Base-by-base conservation (phyloP, 2,888 invertebrate genomes). In the Pollenia amentaria region DNA sequence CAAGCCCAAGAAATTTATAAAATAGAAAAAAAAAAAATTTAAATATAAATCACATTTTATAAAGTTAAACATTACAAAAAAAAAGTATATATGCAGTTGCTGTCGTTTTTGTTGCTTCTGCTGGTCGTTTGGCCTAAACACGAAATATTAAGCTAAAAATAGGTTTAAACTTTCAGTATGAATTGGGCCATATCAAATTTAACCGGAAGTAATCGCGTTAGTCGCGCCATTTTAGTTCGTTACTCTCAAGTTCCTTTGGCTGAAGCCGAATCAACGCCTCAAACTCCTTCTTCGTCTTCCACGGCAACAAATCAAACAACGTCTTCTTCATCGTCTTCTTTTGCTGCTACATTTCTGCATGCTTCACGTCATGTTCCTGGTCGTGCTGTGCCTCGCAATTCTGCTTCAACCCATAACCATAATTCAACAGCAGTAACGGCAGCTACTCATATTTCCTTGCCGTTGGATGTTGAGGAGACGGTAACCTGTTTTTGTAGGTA, bases 401-500 rank as follows among this genome's bases (percentile, higher is more conserved):
- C 82, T 29, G 29, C 29, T 21, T 75, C 84, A 14, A 84, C 73
- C 44, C 76, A 82, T 53, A 82, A 76, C 53, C 67, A 76, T 76
- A 87, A 87, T 53, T 73, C 44, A 77, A 67, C 46, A 57, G 42
- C 75, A 67, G 65, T 81, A 75, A n/a, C 78, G 60, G 64, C 81
- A 76, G 79, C 82, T 70, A 84, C 87, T 75, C 88, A 89, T 64
- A 91, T 94, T 89, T 94, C 95, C 87, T 93, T 95, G 89, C 95
- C 96, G 89, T 92, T 95, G 89, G 96, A 96, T 92, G 95, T 96
- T 89, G 95, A 95, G 91, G 95, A 95, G 90, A 96, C 96, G 85
- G 96, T 96, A 93, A 96, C 96, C 90, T 97, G 97, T 93, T 97
- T 97, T 94, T 96, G 97, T 95, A 96, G 96, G 96, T 96, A 94